Percentiles rank a stretch among this genome's conserved stretches.
Evolutionary conservation across 2,888 invertebrate species (phyloP).

Genomic region (Pegoplata infirma): DNA sequence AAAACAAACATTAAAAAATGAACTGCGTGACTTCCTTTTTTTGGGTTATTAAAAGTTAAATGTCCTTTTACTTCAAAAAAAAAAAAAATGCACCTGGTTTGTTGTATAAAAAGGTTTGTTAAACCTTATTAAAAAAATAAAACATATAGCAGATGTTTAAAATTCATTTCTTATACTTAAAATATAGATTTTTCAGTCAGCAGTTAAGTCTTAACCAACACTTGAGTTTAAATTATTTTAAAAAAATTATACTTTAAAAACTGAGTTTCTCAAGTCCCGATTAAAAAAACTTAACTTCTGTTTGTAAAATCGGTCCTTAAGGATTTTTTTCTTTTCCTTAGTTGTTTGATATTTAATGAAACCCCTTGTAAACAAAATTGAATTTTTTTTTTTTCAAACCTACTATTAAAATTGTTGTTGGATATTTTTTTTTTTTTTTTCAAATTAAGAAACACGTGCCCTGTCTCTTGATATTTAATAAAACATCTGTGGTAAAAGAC

Average conservation of each 20-base stretch:
- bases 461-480: background rate
- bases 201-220: too few species aligned
- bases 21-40: background rate
- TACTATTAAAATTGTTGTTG: too few species aligned
- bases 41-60: background rate
- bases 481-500: background rate
- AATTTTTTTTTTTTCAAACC: background rate
- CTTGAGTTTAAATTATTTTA: too few species aligned
- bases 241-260: too few species aligned
- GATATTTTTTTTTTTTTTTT: background rate
- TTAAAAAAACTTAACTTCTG: too few species aligned
- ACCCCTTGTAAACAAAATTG: background rate
- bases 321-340: background rate
- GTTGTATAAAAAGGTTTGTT: background rate
- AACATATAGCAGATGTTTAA: background rate
- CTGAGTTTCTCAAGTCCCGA: too few species aligned
- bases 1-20: background rate
- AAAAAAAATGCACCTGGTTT: background rate
- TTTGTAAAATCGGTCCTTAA: background rate
- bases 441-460: background rate
- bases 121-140: background rate
- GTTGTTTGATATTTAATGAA: background rate
- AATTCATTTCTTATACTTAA: too few species aligned
- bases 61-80: background rate
- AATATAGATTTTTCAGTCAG: too few species aligned